phyloP scores from a whole-genome alignment of 1,140 invertebrate species.

The Andricus grossulariae region DNA sequence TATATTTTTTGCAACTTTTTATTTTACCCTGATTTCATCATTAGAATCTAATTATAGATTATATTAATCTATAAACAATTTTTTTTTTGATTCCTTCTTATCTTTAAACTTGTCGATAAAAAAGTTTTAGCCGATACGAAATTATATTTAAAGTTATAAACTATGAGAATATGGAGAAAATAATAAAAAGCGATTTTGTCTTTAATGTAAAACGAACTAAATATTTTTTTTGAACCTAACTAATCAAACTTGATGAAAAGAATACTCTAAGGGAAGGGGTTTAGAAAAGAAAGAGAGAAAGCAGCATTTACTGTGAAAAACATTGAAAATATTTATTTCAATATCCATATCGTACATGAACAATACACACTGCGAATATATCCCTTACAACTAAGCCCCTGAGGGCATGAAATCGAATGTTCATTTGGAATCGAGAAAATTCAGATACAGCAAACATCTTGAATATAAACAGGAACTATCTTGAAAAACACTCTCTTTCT shows the following conservation, averaged over 20 bases:
- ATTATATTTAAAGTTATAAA: constrained; percentile 21
- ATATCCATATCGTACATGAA: constrained; percentile 65
- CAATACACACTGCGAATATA: constrained; percentile 68
- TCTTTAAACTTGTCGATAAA: background rate
- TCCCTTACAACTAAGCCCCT: constrained; percentile 61
- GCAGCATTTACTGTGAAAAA: constrained; percentile 60
- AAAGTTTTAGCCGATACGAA: background rate
- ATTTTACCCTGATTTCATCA: background rate
- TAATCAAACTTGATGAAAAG: background rate
- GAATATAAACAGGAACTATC: constrained; percentile 60
- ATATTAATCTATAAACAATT: constrained; percentile 5
- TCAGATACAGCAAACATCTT: constrained; percentile 28
- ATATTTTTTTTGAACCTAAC: background rate
- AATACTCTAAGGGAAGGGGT: background rate
- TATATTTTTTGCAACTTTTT: constrained; percentile 2
- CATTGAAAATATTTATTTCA: constrained; percentile 70
- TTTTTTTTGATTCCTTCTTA: background rate
- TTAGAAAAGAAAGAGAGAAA: background rate
- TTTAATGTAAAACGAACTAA: background rate
- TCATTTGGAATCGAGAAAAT: constrained; percentile 51
- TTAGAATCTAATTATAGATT: background rate
- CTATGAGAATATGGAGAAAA: background rate
- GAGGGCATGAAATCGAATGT: constrained; percentile 57
- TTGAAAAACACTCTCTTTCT: constrained; percentile 43
- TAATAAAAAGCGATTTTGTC: background rate